phyloP scores from a whole-genome alignment of 2,113 vertebrate species.

The Prunella fulvescens region DNA sequence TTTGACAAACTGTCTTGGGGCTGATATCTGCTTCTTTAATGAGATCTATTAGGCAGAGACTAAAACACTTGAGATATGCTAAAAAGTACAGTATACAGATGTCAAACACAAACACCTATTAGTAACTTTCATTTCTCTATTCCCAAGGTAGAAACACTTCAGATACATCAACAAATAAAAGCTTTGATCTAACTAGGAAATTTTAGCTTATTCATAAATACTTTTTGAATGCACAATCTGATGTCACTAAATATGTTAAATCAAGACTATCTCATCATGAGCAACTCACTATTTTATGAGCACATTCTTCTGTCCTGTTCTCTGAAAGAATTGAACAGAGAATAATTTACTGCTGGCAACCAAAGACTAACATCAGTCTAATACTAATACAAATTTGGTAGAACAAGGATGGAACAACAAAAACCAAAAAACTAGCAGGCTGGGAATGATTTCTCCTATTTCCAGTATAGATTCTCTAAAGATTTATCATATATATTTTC shows the following conservation, averaged over 20 bases:
- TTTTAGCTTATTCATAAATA: slow-evolving; percentile 52
- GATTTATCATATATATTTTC: background rate
- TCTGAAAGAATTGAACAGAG: background rate
- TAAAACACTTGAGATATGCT: slow-evolving; percentile 74
- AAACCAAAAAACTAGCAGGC: background rate
- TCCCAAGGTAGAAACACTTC: slow-evolving; percentile 12
- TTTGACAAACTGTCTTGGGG: slow-evolving; percentile 80
- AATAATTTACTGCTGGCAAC: background rate
- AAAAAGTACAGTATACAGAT: slow-evolving; percentile 74
- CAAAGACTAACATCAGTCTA: background rate
- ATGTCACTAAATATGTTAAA: background rate
- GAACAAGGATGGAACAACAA: background rate
- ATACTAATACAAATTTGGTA: background rate
- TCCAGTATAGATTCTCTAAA: background rate
- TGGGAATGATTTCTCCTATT: background rate
- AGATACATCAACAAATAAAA: slow-evolving; percentile 30
- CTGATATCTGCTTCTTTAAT: slow-evolving; percentile 79
- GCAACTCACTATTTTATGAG: background rate
- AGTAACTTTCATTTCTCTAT: slow-evolving; percentile 67
- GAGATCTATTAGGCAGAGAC: slow-evolving; percentile 76
- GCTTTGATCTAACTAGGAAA: slow-evolving; percentile 30
- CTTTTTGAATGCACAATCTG: background rate
- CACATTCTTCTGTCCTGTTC: background rate
- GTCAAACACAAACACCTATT: slow-evolving; percentile 74
- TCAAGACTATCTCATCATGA: background rate